Base-by-base conservation (phyloP, 2,797 vertebrate species). In the Pantherophis vulpinus region DNA sequence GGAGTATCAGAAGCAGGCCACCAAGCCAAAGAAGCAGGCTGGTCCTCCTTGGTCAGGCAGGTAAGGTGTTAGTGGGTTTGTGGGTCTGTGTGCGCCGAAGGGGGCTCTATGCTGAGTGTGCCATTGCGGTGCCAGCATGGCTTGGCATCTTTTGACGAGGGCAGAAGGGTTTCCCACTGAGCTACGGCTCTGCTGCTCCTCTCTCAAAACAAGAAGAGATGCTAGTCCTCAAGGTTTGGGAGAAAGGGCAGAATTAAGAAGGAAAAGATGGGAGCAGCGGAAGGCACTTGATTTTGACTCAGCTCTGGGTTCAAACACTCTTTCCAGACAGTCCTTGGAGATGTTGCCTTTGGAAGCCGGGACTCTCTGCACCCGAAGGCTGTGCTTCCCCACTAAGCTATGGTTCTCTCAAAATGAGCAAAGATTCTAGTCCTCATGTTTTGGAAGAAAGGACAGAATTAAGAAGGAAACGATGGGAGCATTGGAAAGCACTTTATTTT, bases 1-100 rank as follows among this genome's bases (percentile, higher is more conserved):
- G 97, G 98, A 98, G 95, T 97, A 98, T 93, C 97, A 98, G 93
- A 98, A 97, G 95, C 98, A 97, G 96, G 97, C 97, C 27, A 95
- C 97, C 95, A 98, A 97, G 93, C 98, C 98, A 0, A 97, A 98
- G 93, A 98, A 97, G 95, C 97, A 96, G 88, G 88, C 97, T 0
- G 97, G 98, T 94, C 98, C 98, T 0, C 97, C 97, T 66, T 98
- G 98, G 98, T 96, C 97, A 90, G 97, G 98, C 54, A 98, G 98
- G 98, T 99, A 95, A 97, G 98, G 23, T 0, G 0, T 87, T n/a
- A 12, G 16, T 20, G 12, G 3, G 0, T 1, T 1, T 23, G 0
- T 66, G 18, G 56, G 55, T 25, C 37, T 23, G 18, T 18, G 2
- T 14, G 51, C 6, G 5, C 51, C 0, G 8, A 56, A 55, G 5